A percentile compares a stretch with the other conserved stretches of the same genome.
Evolutionary conservation across 2,888 invertebrate genomes (phyloP).

Genomic region (Sycophila texana): DNA sequence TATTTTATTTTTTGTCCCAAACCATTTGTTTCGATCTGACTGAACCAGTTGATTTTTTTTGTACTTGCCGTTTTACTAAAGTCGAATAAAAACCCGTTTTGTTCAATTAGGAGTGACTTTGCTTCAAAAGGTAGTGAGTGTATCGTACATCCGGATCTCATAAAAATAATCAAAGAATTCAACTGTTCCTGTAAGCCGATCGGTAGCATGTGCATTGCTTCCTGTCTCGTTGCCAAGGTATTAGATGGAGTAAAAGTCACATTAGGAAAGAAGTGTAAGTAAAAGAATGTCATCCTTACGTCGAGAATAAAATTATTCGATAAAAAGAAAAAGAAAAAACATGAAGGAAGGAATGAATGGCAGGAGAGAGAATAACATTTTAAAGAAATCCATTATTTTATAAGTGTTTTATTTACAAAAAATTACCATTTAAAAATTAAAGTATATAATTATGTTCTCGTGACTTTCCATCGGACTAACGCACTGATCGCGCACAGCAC

Average conservation of each 20-base stretch:
- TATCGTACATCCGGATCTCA: conserved; percentile 75
- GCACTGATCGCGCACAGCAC: conserved; percentile 63
- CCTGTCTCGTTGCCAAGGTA: conserved; percentile 77
- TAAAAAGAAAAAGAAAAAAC: neutral
- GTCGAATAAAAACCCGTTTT: neutral
- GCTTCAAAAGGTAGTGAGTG: conserved; percentile 76
- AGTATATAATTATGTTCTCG: conserved; percentile 43
- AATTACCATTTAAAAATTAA: conserved; percentile 53
- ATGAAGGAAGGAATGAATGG: neutral
- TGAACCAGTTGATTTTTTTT: neutral
- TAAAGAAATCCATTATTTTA: conserved; percentile 39
- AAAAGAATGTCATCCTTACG: no score
- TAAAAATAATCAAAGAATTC: conserved; percentile 76
- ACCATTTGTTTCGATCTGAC: neutral
- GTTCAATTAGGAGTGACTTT: conserved; percentile 75
- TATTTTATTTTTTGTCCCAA: no score
- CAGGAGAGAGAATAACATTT: neutral
- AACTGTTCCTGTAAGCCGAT: conserved; percentile 77
- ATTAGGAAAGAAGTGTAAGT: conserved; percentile 72
- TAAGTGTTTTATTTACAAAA: conserved; percentile 54
- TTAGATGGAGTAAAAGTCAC: conserved; percentile 72
- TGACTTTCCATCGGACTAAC: conserved; percentile 38
- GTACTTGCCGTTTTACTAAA: conserved; percentile 10
- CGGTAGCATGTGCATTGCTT: conserved; percentile 78
- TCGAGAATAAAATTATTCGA: no score